These are phyloP conservation scores for Monochamus saltuarius DNA, from an alignment of 1,140 invertebrate genomes.

Conservation along the genomic window DNA sequence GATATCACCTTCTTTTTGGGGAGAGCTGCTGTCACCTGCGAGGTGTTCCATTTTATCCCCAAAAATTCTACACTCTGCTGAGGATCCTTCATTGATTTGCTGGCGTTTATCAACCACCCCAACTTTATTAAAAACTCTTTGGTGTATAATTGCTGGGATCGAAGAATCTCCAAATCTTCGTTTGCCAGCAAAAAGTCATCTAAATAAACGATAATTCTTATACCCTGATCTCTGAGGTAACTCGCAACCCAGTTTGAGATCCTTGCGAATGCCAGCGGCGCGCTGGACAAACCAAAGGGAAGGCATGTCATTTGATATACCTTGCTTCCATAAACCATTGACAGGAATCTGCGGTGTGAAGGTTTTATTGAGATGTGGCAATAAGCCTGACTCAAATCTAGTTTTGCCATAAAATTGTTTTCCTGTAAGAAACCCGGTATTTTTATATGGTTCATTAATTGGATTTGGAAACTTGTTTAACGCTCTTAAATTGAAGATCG, in stretches of 20 bases:
- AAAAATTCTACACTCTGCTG: not conserved
- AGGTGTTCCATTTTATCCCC: not conserved
- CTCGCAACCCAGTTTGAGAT: conserved; percentile 39
- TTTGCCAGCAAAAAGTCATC: conserved; percentile 33
- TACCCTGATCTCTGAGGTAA: conserved; percentile 28
- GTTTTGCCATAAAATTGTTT: conserved; percentile 12
- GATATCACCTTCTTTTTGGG: not conserved
- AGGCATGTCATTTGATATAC: conserved; percentile 44
- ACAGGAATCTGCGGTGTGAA: conserved; percentile 33
- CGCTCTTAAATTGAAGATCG: conserved; percentile 12
- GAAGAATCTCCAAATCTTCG: conserved; percentile 2
- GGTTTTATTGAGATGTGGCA: conserved; percentile 19
- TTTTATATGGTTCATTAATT: conserved; percentile 18
- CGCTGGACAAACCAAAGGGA: conserved; percentile 38
- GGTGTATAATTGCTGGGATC: not conserved
- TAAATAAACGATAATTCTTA: conserved; percentile 34
- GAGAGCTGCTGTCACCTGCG: not conserved
- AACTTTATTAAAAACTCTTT: not conserved
- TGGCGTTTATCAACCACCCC: conserved; percentile 15
- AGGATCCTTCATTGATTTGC: not conserved
- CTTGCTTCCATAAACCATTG: conserved; percentile 15
- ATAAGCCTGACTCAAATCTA: conserved; percentile 17
- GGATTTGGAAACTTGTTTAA: conserved; percentile 16
- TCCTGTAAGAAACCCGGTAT: conserved; percentile 11
- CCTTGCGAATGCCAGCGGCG: conserved; percentile 36